These are phyloP conservation scores for Peribatodes rhomboidaria DNA, from an alignment of 2,888 invertebrate genomes.

Conservation along the genomic window DNA sequence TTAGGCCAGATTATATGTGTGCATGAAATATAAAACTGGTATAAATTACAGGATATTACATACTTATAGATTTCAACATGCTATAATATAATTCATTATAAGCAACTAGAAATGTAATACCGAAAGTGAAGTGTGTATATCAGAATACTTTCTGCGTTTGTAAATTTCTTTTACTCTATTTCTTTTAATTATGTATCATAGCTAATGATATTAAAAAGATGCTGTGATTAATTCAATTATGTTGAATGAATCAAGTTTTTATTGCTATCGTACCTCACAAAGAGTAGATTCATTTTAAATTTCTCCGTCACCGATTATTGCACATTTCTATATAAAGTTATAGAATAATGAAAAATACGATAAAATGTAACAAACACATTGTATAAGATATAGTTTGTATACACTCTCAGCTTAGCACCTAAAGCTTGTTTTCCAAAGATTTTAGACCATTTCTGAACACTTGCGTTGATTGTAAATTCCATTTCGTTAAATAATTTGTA, in stretches of 20 bases:
- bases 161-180: constrained; percentile 3
- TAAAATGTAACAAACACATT: constrained; percentile 34
- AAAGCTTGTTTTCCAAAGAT: constrained; percentile 64
- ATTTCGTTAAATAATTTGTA: constrained; percentile 43
- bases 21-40: constrained; percentile 41
- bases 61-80: not conserved
- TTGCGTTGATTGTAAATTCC: constrained; percentile 65
- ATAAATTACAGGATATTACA: constrained; percentile 3
- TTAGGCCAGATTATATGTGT: constrained; percentile 46
- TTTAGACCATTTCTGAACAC: constrained; percentile 83
- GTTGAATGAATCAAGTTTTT: constrained; percentile 1
- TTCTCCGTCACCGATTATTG: constrained; percentile 25
- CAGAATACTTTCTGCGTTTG: not conserved
- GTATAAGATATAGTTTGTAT: constrained; percentile 55
- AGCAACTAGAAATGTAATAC: not conserved
- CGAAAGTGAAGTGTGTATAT: not conserved
- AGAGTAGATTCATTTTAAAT: constrained; percentile 3
- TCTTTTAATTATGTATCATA: not conserved
- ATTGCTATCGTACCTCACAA: not conserved
- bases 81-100: not conserved
- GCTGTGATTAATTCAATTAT: not conserved
- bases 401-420: constrained; percentile 75
- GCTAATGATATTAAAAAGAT: constrained; percentile 1
- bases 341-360: constrained; percentile 30
- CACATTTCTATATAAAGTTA: constrained; percentile 35